Percentiles rank a stretch among this genome's conserved stretches.
Conservation (phyloP, 2,113 vertebrate genomes). For the Centropus unirufus region DNA sequence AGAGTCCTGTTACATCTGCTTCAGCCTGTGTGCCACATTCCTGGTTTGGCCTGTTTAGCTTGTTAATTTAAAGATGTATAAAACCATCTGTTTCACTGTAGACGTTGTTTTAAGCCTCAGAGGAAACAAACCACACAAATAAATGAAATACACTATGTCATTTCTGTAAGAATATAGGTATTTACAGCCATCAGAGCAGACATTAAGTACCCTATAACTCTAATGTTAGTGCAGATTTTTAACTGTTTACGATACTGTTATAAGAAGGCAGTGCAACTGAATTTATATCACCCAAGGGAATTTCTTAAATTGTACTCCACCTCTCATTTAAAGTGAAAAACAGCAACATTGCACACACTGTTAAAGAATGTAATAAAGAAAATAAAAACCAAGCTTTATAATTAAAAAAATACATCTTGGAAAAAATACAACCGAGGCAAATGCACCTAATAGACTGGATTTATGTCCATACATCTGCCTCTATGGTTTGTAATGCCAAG, state of each 20-base stretch:
- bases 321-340: slow-evolving; percentile 38
- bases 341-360: background rate
- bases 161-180: slow-evolving; percentile 42
- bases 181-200: slow-evolving; percentile 26
- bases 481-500: background rate
- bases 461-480: background rate
- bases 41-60: slow-evolving; percentile 41
- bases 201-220: slow-evolving; percentile 22
- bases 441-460: background rate
- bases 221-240: background rate
- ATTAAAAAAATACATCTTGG: slow-evolving; percentile 17
- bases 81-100: slow-evolving; percentile 67
- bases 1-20: slow-evolving; percentile 55
- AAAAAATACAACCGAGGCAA: background rate
- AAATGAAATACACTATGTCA: slow-evolving; percentile 48
- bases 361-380: background rate
- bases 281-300: background rate
- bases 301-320: slow-evolving; percentile 10
- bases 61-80: slow-evolving; percentile 61
- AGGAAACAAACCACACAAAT: slow-evolving; percentile 66
- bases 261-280: slow-evolving; percentile 4
- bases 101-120: slow-evolving; percentile 61
- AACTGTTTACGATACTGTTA: slow-evolving; percentile 33
- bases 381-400: background rate
- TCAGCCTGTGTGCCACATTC: slow-evolving; percentile 50